These are phyloP conservation scores for Delia radicum DNA, from an alignment of 1,140 invertebrate genomes.

Conservation along the genomic window DNA sequence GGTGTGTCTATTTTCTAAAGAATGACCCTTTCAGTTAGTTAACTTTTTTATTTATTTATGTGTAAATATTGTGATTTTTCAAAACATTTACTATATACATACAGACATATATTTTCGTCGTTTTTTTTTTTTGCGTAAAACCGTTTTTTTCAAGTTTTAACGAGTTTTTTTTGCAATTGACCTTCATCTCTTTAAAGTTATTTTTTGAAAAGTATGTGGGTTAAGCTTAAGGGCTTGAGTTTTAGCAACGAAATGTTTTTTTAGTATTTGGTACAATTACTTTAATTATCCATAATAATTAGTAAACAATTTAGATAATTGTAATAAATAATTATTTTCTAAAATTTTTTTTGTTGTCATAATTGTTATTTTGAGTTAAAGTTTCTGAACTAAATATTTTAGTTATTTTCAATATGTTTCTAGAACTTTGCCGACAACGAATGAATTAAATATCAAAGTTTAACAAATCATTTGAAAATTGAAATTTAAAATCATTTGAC, in stretches of 20 bases:
- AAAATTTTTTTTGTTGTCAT: not conserved
- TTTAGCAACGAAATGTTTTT: not conserved
- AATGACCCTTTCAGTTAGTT: too few relatives aligned
- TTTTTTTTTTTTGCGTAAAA: not conserved
- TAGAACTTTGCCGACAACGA: too few relatives aligned
- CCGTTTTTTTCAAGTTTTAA: conserved; percentile 9
- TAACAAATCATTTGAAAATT: too few relatives aligned
- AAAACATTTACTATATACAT: too few relatives aligned
- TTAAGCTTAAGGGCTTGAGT: conserved; percentile 11
- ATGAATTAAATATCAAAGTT: too few relatives aligned
- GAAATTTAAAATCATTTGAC: too few relatives aligned
- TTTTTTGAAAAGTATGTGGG: not conserved
- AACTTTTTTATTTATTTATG: too few relatives aligned
- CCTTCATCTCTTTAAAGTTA: not conserved
- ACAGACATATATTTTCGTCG: not conserved
- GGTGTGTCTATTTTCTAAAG: too few relatives aligned
- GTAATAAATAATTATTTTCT: not conserved
- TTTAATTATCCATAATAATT: not conserved
- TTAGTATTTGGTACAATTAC: not conserved
- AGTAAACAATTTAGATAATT: not conserved
- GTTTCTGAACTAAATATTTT: too few relatives aligned
- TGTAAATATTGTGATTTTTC: too few relatives aligned
- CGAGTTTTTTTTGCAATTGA: not conserved
- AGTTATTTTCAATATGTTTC: too few relatives aligned
- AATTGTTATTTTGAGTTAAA: too few relatives aligned